Evolutionary conservation across 2,113 vertebrate genomes (phyloP).

Genomic region (Paramisgurnus dabryanus): DNA sequence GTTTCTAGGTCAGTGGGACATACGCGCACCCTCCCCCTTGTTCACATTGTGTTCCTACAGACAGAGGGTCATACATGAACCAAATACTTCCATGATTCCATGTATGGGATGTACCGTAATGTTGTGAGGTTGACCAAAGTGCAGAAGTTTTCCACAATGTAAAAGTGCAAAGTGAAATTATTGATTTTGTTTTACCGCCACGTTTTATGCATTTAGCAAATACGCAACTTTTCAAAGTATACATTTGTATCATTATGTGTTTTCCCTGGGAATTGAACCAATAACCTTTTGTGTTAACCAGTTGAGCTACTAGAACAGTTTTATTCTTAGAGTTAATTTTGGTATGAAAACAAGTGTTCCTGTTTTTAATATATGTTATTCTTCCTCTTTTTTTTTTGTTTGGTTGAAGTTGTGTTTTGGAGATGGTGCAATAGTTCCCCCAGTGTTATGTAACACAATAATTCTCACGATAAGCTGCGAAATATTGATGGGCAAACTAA

Average conservation of each 20-base stretch:
- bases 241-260: background rate
- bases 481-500: background rate
- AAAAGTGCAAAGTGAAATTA: background rate
- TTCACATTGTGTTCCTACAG: background rate
- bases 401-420: constrained; percentile 1
- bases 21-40: background rate
- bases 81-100: background rate
- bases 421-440: background rate
- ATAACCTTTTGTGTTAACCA: too few relatives aligned
- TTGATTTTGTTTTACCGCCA: too few relatives aligned
- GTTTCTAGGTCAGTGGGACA: constrained; percentile 73
- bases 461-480: constrained; percentile 22
- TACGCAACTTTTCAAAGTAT: background rate
- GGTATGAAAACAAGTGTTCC: background rate
- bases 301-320: too few relatives aligned
- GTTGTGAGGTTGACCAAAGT: background rate
- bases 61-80: background rate
- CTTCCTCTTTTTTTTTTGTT: background rate
- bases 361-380: background rate
- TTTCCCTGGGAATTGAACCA: too few relatives aligned
- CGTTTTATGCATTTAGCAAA: background rate
- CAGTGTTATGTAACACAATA: constrained; percentile 18
- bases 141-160: background rate
- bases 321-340: background rate
- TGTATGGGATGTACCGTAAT: background rate